Base-by-base conservation (phyloP, 2,113 vertebrate species). In the Gracilinanus agilis region DNA sequence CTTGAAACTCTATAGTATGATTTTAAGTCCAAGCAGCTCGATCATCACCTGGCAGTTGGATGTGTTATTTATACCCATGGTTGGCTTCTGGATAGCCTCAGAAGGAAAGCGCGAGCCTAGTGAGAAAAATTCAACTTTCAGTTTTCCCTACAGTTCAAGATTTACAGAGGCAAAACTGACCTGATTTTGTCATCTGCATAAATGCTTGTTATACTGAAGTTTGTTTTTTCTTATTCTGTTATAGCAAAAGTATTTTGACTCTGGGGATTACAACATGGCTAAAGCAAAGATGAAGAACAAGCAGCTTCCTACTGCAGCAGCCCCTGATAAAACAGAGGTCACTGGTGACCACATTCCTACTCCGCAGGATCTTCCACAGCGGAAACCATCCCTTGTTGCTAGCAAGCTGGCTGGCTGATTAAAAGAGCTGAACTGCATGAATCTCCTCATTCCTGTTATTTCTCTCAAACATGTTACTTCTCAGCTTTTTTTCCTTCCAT, bases 221-320 rank as follows among this genome's bases (percentile, higher is more conserved):
- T 3, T 67, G 10, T 90, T 94, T 89, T 55, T 91, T 92, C 16
- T 44, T 54, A 92, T 98, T 98, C 83, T 96, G 75, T 98, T 98
- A 34, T 97, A 99, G 99, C 99, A 99, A 99, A 99, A 99, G 97
- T 99, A 99, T 98, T 99, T 99, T 97, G 99, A 99, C 99, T 99
- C 99, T 92, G 99, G 99, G 1, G 99, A 99, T 98, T 99, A 99
- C 98, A 99, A 99, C 98, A 99, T 99, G 99, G 99, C 99, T 90
- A 99, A 99, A 98, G 99, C 99, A 44, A 99, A 99, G 98, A 99
- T 99, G 97, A 99, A 99, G 99, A 99, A 99, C 97, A 99, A 99
- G 97, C 99, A 99, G 97, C 98, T 99, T 94, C 99, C 99, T 9
- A 97, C 99, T 40, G 99, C 99, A 90, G 99, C 99, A 90, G 98